A percentile compares a stretch with the other conserved stretches of the same genome.
Conservation (phyloP, 2,797 vertebrate species). For the Chelonia mydas region DNA sequence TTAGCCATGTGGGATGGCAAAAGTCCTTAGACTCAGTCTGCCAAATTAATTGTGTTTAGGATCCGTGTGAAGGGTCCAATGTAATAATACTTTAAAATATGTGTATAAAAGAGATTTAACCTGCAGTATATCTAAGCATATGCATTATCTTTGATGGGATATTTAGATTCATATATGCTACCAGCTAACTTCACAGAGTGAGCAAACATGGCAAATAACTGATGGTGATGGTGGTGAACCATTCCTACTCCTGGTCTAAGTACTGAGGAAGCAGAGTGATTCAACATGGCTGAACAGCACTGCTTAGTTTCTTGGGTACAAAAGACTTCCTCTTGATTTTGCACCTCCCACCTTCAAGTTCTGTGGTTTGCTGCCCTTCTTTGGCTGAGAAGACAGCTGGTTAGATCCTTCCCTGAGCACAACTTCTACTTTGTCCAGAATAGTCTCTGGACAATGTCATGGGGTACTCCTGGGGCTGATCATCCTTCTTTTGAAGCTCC, state of each 20-base stretch:
- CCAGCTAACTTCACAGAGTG: neutral
- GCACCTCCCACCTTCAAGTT: neutral
- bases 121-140: neutral
- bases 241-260: neutral
- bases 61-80: neutral
- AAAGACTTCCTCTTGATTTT: neutral
- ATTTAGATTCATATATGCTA: neutral
- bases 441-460: too few species aligned
- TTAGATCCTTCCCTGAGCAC: neutral
- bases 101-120: neutral
- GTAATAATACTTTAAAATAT: neutral
- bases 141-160: neutral
- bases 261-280: neutral
- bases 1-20: neutral
- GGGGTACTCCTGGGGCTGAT: too few species aligned
- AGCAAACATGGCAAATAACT: neutral
- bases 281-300: neutral
- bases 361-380: neutral
- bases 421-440: neutral
- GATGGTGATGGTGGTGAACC: neutral
- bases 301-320: neutral
- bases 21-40: neutral
- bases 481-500: too few species aligned
- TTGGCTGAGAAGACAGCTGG: neutral
- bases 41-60: neutral